These are phyloP conservation scores for Orthonychiurus folsomi DNA, from an alignment of 2,888 invertebrate species.

Conservation along the genomic window DNA sequence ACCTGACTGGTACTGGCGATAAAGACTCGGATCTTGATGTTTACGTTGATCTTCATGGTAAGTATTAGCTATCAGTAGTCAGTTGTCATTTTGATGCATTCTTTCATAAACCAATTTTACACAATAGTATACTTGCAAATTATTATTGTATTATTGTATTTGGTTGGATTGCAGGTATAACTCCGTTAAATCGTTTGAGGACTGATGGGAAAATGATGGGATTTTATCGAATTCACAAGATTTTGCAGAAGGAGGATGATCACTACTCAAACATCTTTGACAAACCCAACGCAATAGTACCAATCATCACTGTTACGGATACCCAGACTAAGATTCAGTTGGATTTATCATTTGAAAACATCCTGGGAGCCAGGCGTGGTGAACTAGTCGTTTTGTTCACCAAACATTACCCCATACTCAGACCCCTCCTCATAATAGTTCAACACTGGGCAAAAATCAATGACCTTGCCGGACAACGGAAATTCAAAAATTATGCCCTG, in stretches of 20 bases:
- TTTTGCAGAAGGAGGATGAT: too few species aligned
- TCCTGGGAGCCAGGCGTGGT: conserved; percentile 61
- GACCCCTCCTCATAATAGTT: conserved; percentile 54
- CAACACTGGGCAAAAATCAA: conserved; percentile 63
- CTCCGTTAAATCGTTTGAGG: too few species aligned
- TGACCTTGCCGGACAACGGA: conserved; percentile 52
- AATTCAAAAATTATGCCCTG: conserved; percentile 61
- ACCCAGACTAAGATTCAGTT: conserved; percentile 57
- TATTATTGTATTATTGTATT: too few species aligned
- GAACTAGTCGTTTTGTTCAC: conserved; percentile 56
- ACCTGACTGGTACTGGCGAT: conserved; percentile 60
- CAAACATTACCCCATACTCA: conserved; percentile 53
- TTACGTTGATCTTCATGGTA: conserved; percentile 47
- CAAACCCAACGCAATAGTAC: conserved; percentile 55
- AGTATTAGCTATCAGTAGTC: too few species aligned
- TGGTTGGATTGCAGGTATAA: too few species aligned
- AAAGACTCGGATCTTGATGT: conserved; percentile 65
- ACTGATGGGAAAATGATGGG: too few species aligned
- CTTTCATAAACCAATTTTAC: too few species aligned
- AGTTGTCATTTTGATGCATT: too few species aligned
- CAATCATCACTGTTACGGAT: conserved; percentile 65
- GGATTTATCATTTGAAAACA: conserved; percentile 64
- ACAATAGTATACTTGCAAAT: too few species aligned
- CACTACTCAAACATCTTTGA: conserved; percentile 55
- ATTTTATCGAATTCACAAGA: too few species aligned